A percentile compares a stretch with the other conserved stretches of the same genome.
These are phyloP conservation scores for Gymnarchus niloticus DNA, from an alignment of 2,113 vertebrate species.

Conservation along the genomic window DNA sequence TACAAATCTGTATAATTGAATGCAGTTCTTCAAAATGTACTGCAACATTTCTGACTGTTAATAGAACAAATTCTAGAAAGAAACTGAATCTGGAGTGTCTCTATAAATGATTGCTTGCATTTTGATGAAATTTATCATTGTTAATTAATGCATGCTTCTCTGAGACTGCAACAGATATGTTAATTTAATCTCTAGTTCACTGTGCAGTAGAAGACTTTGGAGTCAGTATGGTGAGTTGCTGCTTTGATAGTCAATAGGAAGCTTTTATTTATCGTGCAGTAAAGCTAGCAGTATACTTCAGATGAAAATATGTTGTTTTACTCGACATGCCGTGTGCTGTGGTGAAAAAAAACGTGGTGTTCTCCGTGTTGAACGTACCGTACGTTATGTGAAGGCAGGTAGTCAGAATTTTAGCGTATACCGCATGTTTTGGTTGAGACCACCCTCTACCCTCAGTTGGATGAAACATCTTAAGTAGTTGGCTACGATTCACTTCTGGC, in stretches of 20 bases:
- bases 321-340: too few species aligned
- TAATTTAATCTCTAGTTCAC: constrained; percentile 9
- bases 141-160: background rate
- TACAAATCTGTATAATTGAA: background rate
- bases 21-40: background rate
- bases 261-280: constrained; percentile 1
- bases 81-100: background rate
- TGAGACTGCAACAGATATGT: background rate
- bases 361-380: too few species aligned
- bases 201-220: background rate
- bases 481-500: too few species aligned
- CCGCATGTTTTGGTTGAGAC: too few species aligned
- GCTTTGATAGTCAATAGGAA: background rate
- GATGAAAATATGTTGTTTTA: too few species aligned
- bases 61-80: background rate
- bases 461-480: too few species aligned
- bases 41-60: background rate
- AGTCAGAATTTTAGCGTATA: too few species aligned
- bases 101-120: background rate
- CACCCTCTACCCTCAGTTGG: too few species aligned
- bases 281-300: background rate
- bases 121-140: background rate
- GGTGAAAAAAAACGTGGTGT: too few species aligned
- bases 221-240: background rate
- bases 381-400: too few species aligned